Evolutionary conservation across 2,113 vertebrate genomes (phyloP).

Genomic region (Syrmaticus mikado): DNA sequence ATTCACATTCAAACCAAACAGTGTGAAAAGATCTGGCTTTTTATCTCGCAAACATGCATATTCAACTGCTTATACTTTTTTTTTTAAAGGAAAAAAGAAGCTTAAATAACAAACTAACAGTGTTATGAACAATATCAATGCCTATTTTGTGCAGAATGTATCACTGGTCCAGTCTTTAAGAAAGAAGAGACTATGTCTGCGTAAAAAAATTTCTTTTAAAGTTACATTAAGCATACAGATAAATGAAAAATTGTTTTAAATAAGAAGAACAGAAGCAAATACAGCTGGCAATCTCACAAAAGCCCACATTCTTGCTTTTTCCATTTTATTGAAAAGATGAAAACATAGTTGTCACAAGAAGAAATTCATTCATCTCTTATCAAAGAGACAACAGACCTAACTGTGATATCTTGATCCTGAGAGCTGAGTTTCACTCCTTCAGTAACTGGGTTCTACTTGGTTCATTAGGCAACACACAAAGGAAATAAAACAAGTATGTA

Average conservation of each 20-base stretch:
- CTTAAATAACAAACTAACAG: not conserved
- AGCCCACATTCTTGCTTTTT: not conserved
- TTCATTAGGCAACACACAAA: not conserved
- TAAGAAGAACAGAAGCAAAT: not conserved
- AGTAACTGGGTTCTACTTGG: not conserved
- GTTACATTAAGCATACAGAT: not conserved
- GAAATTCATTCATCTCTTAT: not conserved
- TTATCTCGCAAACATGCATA: not conserved
- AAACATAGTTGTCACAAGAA: not conserved
- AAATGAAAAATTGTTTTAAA: not conserved
- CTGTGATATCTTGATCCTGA: not conserved
- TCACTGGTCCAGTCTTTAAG: not conserved
- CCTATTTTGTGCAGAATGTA: not conserved
- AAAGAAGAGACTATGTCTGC: not conserved
- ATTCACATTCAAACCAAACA: not conserved
- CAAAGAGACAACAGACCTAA: too few relatives aligned
- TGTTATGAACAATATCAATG: not conserved
- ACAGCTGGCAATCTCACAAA: not conserved
- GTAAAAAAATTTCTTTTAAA: too few relatives aligned
- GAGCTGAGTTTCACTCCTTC: not conserved
- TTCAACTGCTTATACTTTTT: not conserved
- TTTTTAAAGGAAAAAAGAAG: too few relatives aligned
- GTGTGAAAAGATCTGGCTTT: not conserved
- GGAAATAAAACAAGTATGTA: not conserved
- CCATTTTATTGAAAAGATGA: not conserved